Percentiles rank a stretch among this genome's conserved stretches.
phyloP scores from a whole-genome alignment of 2,797 vertebrate species.

The Silurus aristotelis region DNA sequence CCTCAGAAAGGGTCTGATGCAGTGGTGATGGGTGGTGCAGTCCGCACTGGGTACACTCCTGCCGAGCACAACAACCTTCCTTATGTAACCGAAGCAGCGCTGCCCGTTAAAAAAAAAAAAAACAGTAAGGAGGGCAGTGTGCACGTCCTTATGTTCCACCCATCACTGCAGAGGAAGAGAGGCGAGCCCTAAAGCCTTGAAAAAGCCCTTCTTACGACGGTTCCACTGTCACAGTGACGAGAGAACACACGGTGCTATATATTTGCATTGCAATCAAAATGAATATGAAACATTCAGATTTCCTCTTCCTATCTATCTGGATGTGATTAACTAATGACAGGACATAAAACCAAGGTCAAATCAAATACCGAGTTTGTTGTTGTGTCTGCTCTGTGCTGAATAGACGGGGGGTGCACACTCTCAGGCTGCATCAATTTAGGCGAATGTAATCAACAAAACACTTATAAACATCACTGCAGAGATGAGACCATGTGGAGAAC shows the following conservation, averaged over 20 bases:
- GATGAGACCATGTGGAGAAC: background rate
- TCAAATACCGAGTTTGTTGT: background rate
- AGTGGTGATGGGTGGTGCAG: constrained; percentile 16
- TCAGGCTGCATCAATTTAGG: background rate
- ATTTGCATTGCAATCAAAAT: background rate
- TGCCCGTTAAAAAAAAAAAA: constrained; percentile 53
- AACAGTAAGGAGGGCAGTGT: constrained; percentile 25
- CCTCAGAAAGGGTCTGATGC: background rate
- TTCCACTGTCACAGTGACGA: background rate
- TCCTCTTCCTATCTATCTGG: background rate
- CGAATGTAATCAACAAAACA: background rate
- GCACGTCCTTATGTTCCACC: constrained; percentile 32
- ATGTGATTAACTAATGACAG: constrained; percentile 1
- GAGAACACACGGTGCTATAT: background rate
- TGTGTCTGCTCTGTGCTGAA: background rate
- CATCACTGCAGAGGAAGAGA: constrained; percentile 28
- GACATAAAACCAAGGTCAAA: background rate
- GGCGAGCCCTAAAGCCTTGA: background rate
- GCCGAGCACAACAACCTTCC: constrained; percentile 65
- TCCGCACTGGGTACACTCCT: constrained; percentile 1
- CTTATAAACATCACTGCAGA: background rate
- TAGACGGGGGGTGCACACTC: background rate
- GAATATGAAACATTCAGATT: background rate
- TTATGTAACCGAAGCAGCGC: constrained; percentile 67
- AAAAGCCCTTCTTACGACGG: background rate